Evolutionary conservation across 2,113 vertebrate species (phyloP).

Genomic region (Perca flavescens): DNA sequence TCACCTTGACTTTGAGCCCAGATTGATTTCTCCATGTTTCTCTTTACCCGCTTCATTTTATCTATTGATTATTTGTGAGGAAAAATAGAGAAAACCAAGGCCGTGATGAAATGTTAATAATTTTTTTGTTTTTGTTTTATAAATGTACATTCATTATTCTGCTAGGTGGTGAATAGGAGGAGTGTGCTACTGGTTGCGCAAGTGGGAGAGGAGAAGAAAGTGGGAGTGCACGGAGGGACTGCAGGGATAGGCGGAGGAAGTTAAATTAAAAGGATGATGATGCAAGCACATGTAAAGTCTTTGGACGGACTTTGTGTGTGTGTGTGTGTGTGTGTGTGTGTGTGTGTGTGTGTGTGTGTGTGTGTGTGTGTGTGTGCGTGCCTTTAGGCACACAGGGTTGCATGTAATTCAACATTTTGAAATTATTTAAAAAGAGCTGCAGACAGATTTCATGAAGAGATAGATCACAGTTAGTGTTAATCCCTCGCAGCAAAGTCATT

Average conservation of each 20-base stretch:
- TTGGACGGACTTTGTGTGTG: constrained; percentile 16
- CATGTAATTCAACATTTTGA: constrained; percentile 19
- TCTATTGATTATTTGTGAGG: constrained; percentile 66
- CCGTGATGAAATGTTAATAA: constrained; percentile 62
- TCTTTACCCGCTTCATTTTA: constrained; percentile 47
- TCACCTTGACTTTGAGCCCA: constrained; percentile 61
- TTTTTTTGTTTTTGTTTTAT: constrained; percentile 34
- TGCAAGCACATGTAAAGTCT: constrained; percentile 75
- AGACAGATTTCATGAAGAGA: constrained; percentile 58
- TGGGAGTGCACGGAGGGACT: constrained; percentile 11
- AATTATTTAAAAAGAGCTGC: constrained; percentile 39
- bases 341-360: neutral
- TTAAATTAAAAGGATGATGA: constrained; percentile 71
- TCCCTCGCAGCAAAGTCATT: constrained; percentile 70
- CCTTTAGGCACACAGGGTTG: neutral
- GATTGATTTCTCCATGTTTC: constrained; percentile 67
- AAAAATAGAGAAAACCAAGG: constrained; percentile 31
- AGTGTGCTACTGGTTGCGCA: constrained; percentile 21
- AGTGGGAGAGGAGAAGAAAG: constrained; percentile 28
- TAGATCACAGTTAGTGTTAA: constrained; percentile 54
- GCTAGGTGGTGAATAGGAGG: constrained; percentile 39
- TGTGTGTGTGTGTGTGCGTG: neutral
- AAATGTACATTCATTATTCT: constrained; percentile 45
- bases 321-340: neutral
- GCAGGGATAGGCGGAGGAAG: constrained; percentile 50